These are phyloP conservation scores for Gnatocerus cornutus DNA, from an alignment of 2,888 invertebrate species.

Conservation along the genomic window DNA sequence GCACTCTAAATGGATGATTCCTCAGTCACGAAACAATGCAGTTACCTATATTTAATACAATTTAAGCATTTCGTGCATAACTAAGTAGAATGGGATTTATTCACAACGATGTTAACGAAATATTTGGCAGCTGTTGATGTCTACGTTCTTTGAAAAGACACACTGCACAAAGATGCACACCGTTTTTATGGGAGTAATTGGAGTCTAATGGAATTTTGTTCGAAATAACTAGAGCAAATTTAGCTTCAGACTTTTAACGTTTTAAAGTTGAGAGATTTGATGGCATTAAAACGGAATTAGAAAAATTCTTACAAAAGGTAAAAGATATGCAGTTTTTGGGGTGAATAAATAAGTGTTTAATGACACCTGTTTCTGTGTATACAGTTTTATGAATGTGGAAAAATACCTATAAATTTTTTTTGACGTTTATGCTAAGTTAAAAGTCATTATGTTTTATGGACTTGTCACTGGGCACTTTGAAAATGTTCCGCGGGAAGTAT, in stretches of 20 bases:
- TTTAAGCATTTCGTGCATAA: constrained; percentile 44
- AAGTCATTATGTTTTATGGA: constrained; percentile 26
- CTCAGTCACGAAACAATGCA: constrained; percentile 42
- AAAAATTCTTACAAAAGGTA: constrained; percentile 1
- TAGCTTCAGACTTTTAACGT: too few relatives aligned
- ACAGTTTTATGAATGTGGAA: constrained; percentile 5
- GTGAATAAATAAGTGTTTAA: background rate
- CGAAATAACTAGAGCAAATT: background rate
- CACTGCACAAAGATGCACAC: constrained; percentile 18
- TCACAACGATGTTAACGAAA: constrained; percentile 31
- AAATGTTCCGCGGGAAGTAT: constrained; percentile 22
- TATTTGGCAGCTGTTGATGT: constrained; percentile 43
- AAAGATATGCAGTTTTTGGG: too few relatives aligned
- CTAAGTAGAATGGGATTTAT: constrained; percentile 38
- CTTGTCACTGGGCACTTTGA: constrained; percentile 23
- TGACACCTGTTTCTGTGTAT: constrained; percentile 6
- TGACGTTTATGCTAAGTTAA: constrained; percentile 25
- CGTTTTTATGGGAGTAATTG: constrained; percentile 5
- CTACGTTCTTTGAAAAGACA: constrained; percentile 33
- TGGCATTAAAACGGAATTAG: background rate
- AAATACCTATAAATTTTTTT: constrained; percentile 22
- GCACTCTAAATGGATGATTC: constrained; percentile 28
- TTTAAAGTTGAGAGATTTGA: too few relatives aligned
- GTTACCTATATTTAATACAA: constrained; percentile 43
- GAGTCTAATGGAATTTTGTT: background rate